Evolutionary conservation across 1,140 invertebrate species (phyloP).

Genomic region (Plectus sambesii): DNA sequence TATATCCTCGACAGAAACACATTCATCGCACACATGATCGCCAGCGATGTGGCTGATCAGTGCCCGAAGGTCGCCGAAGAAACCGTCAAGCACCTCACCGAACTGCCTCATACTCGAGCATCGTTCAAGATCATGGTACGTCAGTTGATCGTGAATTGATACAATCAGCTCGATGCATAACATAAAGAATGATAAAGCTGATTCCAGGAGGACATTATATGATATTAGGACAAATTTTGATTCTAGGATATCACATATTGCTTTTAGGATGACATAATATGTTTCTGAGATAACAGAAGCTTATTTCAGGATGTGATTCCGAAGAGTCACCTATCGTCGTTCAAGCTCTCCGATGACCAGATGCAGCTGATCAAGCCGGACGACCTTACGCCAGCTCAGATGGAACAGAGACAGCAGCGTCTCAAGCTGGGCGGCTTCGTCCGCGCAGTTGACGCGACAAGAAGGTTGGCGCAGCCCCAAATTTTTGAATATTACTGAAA

Average conservation of each 20-base stretch:
- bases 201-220: too few relatives aligned
- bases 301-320: constrained; percentile 40
- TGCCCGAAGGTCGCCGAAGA: constrained; percentile 26
- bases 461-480: too few relatives aligned
- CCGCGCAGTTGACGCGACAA: too few relatives aligned
- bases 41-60: constrained; percentile 41
- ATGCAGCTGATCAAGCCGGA: constrained; percentile 43
- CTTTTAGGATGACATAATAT: too few relatives aligned
- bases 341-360: constrained; percentile 36
- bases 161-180: too few relatives aligned
- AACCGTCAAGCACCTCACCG: constrained; percentile 20
- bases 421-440: too few relatives aligned
- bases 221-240: too few relatives aligned
- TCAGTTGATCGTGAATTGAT: too few relatives aligned
- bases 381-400: constrained; percentile 23
- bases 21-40: constrained; percentile 42
- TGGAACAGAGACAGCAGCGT: constrained; percentile 27
- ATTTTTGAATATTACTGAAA: too few relatives aligned
- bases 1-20: constrained; percentile 44
- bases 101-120: constrained; percentile 40
- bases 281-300: too few relatives aligned
- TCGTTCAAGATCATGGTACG: constrained; percentile 44
- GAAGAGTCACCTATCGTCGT: constrained; percentile 38
- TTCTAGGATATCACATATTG: too few relatives aligned
- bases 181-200: too few relatives aligned